These are phyloP conservation scores for Rhinopithecus roxellana DNA, from an alignment of 2,113 vertebrate species.

Conservation along the genomic window DNA sequence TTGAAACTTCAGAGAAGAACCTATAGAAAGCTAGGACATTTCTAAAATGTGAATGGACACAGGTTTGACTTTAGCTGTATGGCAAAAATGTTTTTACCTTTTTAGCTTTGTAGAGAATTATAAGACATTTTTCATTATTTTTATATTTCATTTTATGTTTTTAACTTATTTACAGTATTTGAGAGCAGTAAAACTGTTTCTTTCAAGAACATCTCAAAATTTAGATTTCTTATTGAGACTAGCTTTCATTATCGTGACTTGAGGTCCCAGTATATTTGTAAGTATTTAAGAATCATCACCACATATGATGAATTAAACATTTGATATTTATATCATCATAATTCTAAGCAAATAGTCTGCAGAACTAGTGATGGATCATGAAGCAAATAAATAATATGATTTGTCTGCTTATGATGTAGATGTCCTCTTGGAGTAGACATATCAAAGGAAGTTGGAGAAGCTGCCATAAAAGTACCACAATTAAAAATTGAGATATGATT, in stretches of 20 bases:
- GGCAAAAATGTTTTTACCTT: background rate
- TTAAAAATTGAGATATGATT: constrained; percentile 83
- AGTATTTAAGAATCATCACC: background rate
- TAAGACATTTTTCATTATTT: background rate
- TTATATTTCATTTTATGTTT: background rate
- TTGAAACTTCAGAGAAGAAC: background rate
- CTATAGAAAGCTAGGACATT: background rate
- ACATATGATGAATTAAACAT: background rate
- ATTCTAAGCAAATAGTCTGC: background rate
- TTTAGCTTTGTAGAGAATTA: background rate
- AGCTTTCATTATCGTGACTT: background rate
- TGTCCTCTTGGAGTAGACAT: constrained; percentile 90
- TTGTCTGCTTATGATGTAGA: background rate
- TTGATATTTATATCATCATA: background rate
- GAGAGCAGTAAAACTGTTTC: constrained; percentile 1
- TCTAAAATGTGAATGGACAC: background rate
- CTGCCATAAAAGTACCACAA: constrained; percentile 88
- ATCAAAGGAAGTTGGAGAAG: constrained; percentile 89
- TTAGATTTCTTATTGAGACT: background rate
- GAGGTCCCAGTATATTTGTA: background rate
- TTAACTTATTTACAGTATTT: background rate
- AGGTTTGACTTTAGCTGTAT: background rate
- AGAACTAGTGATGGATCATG: background rate
- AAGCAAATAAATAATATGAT: constrained; percentile 6
- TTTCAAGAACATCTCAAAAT: constrained; percentile 25